Base-by-base conservation (phyloP, 1,140 invertebrate species). In the Carcinoscorpius rotundicauda region DNA sequence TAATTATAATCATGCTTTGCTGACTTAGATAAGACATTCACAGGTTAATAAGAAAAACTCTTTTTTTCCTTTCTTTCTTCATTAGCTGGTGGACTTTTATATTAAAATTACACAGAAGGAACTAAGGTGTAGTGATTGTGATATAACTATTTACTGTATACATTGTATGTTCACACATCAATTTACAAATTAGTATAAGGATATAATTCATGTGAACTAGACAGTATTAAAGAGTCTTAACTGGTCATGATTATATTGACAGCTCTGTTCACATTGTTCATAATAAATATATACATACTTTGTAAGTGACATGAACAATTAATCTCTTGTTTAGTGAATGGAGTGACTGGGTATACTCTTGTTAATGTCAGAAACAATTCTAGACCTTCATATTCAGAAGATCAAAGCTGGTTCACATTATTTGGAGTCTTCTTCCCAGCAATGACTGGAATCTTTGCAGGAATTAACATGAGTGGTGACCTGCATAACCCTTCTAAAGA, bases 391-490 rank as follows among this genome's bases (percentile, higher is more conserved):
- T 97, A 93, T 79, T 80, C 84, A 63, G 80, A 87, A 62, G 84
- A 83, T 11, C 86, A 91, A 69, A 87, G 83, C 64, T 94, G 91
- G 88, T 95, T 95, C 75, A 89, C 86, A 10, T 89, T 94, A 59
- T 92, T 94, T 78, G 92, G 91, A 56, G 89, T 96, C n/a, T 93
- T 95, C 78, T 92, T 97, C 79, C 88, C 93, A 61, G 91, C 94
- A 60, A 85, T 96, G 62, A 90, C 92, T 64, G 93, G 93, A 49
- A 90, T 98, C 60, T 81, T 98, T 65, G 92, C 94, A 58, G 95
- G 95, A 58, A 91, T 98, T 69, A 98, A 98, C 76, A 98, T 98
- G 94, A 95, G 92, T 77, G 93, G 93, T 9, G 94, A 98, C 78
- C 81, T 98, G 57, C 84, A 85, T 64, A 86, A 93, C 72, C 94